Percentiles rank a stretch among this genome's conserved stretches.
phyloP scores from a whole-genome alignment of 2,113 vertebrate genomes.

The Toxostoma redivivum region DNA sequence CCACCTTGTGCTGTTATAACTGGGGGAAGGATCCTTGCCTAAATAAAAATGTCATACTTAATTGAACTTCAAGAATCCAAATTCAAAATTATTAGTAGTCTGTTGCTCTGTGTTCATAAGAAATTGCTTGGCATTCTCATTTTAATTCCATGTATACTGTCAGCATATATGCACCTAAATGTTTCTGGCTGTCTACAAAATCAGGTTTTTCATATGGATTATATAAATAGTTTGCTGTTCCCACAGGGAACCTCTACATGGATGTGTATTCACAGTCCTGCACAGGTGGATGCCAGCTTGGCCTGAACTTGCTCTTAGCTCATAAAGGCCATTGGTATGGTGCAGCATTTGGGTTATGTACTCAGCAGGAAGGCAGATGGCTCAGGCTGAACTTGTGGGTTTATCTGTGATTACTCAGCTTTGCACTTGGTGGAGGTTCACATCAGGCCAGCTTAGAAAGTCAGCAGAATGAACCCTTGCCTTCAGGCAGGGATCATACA shows the following conservation, averaged over 20 bases:
- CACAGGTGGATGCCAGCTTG: background rate
- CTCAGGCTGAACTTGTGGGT: background rate
- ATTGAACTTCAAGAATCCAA: background rate
- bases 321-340: fast-evolving
- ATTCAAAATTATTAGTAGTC: background rate
- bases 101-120: background rate
- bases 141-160: background rate
- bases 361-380: background rate
- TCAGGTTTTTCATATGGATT: background rate
- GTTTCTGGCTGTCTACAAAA: background rate
- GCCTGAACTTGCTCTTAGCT: background rate
- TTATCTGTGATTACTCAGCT: background rate
- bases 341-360: background rate
- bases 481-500: background rate
- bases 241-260: background rate
- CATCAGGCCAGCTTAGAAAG: background rate
- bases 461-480: fast-evolving
- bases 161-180: background rate
- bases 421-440: background rate
- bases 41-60: background rate
- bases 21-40: background rate
- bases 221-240: background rate
- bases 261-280: background rate
- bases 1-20: background rate
- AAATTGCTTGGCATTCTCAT: background rate